These are phyloP conservation scores for Trichoplusia ni DNA, from an alignment of 1,140 invertebrate species.

Conservation along the genomic window DNA sequence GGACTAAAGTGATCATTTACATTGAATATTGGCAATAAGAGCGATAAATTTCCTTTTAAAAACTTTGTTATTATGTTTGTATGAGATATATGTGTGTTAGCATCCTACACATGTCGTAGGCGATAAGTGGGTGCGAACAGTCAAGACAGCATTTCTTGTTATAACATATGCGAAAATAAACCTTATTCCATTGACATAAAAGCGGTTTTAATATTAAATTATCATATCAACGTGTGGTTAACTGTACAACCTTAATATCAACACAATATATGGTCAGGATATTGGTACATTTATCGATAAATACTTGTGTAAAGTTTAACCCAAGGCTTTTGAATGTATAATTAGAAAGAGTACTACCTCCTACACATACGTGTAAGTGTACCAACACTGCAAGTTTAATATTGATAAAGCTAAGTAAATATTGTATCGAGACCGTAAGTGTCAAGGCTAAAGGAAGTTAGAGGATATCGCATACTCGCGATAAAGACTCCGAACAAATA, in stretches of 20 bases:
- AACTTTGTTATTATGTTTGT: constrained; percentile 8
- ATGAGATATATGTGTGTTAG: constrained; percentile 7
- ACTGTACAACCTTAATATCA: background rate
- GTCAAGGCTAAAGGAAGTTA: constrained; percentile 21
- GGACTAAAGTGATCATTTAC: constrained; percentile 3
- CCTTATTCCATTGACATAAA: too few relatives aligned
- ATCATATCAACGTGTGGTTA: background rate
- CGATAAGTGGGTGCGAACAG: constrained; percentile 15
- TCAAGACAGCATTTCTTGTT: too few relatives aligned
- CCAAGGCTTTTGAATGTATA: constrained; percentile 17
- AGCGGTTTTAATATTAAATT: background rate
- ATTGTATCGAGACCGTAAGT: background rate
- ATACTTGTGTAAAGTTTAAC: constrained; percentile 3
- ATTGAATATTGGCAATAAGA: background rate
- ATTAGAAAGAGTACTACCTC: constrained; percentile 14
- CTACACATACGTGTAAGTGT: constrained; percentile 12
- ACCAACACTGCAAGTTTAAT: background rate
- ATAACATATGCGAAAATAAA: too few relatives aligned
- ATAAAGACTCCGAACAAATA: background rate
- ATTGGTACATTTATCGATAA: constrained; percentile 22
- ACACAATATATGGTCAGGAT: constrained; percentile 28
- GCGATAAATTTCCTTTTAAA: constrained; percentile 16
- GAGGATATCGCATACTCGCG: background rate
- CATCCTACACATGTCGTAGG: constrained; percentile 27
- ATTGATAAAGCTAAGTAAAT: constrained; percentile 21